phyloP scores from a whole-genome alignment of 2,113 vertebrate genomes.

The Oriolus oriolus region DNA sequence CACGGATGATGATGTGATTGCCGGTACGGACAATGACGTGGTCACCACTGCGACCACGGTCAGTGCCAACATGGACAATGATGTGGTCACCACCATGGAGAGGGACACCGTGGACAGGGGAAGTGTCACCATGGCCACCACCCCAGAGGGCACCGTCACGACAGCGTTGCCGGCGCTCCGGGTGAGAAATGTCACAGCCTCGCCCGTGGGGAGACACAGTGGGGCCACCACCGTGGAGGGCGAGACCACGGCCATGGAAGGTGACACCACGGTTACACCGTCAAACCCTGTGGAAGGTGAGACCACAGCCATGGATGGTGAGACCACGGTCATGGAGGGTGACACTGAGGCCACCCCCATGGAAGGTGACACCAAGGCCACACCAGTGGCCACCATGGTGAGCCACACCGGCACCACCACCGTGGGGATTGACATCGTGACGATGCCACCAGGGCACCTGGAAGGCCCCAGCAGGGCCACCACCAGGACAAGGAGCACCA shows the following conservation, averaged over 20 bases:
- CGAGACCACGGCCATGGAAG: neutral
- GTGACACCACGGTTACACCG: neutral
- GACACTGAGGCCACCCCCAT: neutral
- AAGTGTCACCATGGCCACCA: neutral
- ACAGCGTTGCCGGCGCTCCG: fast-evolving
- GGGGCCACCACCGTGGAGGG: neutral
- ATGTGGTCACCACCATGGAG: neutral
- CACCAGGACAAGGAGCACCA: neutral
- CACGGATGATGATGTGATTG: neutral
- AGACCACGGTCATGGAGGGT: fast-evolving
- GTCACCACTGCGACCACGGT: neutral
- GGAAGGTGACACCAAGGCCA: neutral
- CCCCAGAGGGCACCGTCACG: fast-evolving
- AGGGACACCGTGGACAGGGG: neutral
- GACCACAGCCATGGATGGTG: neutral
- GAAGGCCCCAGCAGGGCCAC: neutral
- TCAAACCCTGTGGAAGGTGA: neutral
- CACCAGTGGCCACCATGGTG: neutral
- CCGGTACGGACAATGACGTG: neutral
- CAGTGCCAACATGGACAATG: fast-evolving
- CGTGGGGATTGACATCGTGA: neutral
- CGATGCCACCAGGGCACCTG: neutral
- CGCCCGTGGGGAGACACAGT: fast-evolving
- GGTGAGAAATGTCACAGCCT: neutral
- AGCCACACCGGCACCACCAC: neutral